Evolutionary conservation across 2,113 vertebrate species (phyloP).

Genomic region (Hoplias malabaricus): DNA sequence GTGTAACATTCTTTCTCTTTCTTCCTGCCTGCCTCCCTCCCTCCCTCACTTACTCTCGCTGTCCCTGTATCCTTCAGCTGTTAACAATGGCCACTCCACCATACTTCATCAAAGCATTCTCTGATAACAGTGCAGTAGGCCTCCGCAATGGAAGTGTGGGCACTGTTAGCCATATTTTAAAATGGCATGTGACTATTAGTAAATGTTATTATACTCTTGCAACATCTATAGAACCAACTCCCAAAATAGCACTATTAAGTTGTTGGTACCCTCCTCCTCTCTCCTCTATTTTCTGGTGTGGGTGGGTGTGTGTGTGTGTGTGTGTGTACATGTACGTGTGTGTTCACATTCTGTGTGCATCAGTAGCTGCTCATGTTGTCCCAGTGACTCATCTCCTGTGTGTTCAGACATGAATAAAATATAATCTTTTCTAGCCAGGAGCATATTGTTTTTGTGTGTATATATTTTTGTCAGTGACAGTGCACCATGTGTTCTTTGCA

Average conservation of each 20-base stretch:
- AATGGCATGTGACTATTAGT: neutral
- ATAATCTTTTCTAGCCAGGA: constrained; percentile 56
- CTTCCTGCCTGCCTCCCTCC: no score
- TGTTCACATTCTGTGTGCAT: constrained; percentile 11
- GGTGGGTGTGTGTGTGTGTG: neutral
- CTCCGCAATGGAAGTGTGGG: neutral
- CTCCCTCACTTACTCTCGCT: neutral
- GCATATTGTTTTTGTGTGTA: neutral
- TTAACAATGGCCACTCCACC: neutral
- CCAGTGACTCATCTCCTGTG: constrained; percentile 63
- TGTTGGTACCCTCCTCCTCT: neutral
- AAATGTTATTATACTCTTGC: neutral
- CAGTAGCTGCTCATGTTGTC: constrained; percentile 36
- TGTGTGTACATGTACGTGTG: constrained; percentile 21
- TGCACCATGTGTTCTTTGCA: neutral
- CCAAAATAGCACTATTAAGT: neutral
- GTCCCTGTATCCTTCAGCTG: neutral
- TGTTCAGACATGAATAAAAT: constrained; percentile 71
- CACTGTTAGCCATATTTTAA: neutral
- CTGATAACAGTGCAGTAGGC: neutral
- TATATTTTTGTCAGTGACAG: neutral
- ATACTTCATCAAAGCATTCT: neutral
- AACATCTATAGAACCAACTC: neutral
- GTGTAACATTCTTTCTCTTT: neutral
- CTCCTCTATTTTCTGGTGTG: neutral